A percentile compares a stretch with the other conserved stretches of the same genome.
Conservation (phyloP, 2,113 vertebrate species). For the Leptocoma aspasia region DNA sequence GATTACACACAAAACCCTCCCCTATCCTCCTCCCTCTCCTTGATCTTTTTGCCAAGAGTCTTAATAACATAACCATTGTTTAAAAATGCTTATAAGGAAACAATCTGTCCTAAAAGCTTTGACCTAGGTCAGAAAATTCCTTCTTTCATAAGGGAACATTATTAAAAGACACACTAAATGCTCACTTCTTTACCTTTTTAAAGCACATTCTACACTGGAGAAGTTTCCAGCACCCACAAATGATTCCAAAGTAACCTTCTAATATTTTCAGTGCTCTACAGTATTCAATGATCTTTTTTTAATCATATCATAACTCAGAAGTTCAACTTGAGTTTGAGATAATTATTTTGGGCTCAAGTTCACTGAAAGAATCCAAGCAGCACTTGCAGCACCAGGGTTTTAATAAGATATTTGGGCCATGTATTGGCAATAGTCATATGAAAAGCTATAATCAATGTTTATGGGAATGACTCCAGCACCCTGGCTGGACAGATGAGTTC, state of each 20-base stretch:
- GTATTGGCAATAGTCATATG: neutral
- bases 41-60: conserved; percentile 38
- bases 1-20: neutral
- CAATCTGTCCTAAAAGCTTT: conserved; percentile 57
- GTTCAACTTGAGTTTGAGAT: neutral
- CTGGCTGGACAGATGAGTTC: neutral
- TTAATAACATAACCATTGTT: conserved; percentile 62
- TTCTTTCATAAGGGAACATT: neutral
- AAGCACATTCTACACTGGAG: neutral
- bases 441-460: neutral
- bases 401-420: neutral
- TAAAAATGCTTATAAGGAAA: conserved; percentile 58
- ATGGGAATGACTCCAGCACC: neutral
- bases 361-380: neutral
- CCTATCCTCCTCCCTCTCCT: neutral
- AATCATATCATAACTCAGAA: neutral
- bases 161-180: neutral
- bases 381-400: neutral
- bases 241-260: neutral
- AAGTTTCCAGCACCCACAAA: neutral
- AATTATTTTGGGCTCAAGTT: neutral
- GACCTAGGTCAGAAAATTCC: conserved; percentile 56
- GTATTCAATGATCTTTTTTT: neutral
- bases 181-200: neutral
- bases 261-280: neutral